Percentiles rank a stretch among this genome's conserved stretches.
phyloP scores from a whole-genome alignment of 2,797 vertebrate species.

The Poeciliopsis paucimaculata region DNA sequence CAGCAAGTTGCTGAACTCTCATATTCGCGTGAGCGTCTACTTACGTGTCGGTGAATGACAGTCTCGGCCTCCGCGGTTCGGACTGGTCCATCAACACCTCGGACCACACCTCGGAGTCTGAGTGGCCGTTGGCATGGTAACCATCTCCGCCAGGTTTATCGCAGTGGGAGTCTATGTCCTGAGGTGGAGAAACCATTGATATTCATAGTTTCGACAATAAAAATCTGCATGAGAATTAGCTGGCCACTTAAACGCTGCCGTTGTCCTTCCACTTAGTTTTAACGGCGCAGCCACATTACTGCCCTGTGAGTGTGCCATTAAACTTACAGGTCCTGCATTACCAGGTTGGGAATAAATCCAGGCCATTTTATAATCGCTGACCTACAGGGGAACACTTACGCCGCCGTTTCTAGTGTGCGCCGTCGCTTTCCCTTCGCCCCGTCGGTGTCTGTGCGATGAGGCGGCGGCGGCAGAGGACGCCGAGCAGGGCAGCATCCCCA shows the following conservation, averaged over 20 bases:
- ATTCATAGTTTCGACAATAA: constrained; percentile 3
- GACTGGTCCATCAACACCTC: constrained; percentile 82
- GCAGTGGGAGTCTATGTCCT: constrained; percentile 86
- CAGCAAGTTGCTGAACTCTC: neutral
- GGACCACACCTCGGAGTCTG: constrained; percentile 88
- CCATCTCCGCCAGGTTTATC: constrained; percentile 77
- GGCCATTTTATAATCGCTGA: no score
- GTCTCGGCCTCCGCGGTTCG: constrained; percentile 88
- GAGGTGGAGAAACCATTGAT: constrained; percentile 15
- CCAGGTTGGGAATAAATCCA: neutral
- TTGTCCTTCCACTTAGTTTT: neutral
- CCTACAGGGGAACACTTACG: constrained; percentile 63
- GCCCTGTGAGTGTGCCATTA: neutral
- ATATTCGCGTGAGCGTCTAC: constrained; percentile 56
- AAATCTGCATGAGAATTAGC: neutral
- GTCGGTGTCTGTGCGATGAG: constrained; percentile 87
- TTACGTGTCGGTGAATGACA: constrained; percentile 92
- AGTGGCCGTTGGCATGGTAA: constrained; percentile 87
- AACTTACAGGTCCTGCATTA: neutral
- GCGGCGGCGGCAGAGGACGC: constrained; percentile 51
- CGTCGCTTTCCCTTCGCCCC: constrained; percentile 86
- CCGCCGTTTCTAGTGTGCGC: constrained; percentile 83
- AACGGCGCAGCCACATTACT: neutral
- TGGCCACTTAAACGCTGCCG: neutral
- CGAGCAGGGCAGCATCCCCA: constrained; percentile 55